Evolutionary conservation across 2,113 vertebrate species (phyloP).

Genomic region (Macquaria australasica): DNA sequence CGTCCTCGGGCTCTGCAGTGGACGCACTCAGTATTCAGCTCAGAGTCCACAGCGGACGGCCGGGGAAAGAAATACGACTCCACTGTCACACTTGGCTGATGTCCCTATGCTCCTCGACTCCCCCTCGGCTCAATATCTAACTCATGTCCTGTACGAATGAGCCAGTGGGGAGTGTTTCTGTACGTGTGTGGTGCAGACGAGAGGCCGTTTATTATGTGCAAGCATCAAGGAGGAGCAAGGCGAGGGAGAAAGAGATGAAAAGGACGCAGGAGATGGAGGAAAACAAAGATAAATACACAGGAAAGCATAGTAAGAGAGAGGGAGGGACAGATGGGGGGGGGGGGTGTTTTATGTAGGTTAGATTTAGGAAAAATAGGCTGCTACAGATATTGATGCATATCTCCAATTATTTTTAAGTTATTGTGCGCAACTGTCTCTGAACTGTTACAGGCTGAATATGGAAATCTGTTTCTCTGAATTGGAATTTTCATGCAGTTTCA

Average conservation of each 20-base stretch:
- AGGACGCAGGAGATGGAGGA: conserved; percentile 34
- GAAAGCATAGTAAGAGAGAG: not conserved
- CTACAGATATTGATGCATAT: conserved; percentile 24
- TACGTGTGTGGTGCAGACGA: conserved; percentile 19
- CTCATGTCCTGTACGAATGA: conserved; percentile 60
- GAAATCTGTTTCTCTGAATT: not conserved
- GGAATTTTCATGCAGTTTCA: conserved; percentile 2
- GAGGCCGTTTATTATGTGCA: conserved; percentile 45
- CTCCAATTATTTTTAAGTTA: conserved; percentile 24
- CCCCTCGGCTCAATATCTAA: conserved; percentile 66
- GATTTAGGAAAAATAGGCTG: not conserved
- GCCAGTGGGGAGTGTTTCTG: conserved; percentile 59
- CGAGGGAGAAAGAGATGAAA: conserved; percentile 28
- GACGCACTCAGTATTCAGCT: conserved; percentile 85
- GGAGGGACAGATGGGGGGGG: conserved; percentile 43
- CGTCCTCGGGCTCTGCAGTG: conserved; percentile 78
- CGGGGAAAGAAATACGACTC: conserved; percentile 81
- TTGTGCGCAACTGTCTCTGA: not conserved
- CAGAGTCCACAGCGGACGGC: conserved; percentile 75
- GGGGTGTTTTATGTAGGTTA: not conserved
- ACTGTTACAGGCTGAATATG: not conserved
- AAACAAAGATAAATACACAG: conserved; percentile 29
- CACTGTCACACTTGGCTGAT: conserved; percentile 84
- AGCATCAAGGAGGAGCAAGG: conserved; percentile 8
- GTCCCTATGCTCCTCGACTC: conserved; percentile 66